phyloP scores from a whole-genome alignment of 2,888 invertebrate species.

The Tholera decimalis region DNA sequence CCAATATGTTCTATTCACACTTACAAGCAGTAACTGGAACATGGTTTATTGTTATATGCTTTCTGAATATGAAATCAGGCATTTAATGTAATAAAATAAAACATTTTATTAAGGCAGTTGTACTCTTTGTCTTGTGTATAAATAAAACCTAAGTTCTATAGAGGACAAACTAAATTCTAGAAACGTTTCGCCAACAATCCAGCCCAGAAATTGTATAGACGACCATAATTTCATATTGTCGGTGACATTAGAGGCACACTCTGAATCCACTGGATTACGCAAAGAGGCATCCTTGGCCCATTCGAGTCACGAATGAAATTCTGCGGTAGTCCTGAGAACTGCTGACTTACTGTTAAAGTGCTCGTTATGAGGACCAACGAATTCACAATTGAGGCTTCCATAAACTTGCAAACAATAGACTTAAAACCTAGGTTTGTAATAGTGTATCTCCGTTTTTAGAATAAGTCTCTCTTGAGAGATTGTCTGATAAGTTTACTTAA shows the following conservation, averaged over 20 bases:
- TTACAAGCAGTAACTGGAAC: constrained; percentile 7
- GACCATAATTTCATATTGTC: constrained; percentile 16
- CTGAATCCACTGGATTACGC: constrained; percentile 53
- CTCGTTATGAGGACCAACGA: constrained; percentile 28
- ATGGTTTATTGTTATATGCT: constrained; percentile 22
- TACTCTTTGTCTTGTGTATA: constrained; percentile 4
- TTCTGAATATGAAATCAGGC: constrained; percentile 23
- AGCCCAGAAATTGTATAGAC: constrained; percentile 15
- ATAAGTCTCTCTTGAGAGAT: constrained; percentile 12
- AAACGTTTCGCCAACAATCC: constrained; percentile 1
- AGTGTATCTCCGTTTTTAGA: constrained; percentile 7
- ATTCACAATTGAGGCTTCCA: constrained; percentile 33
- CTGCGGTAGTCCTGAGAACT: constrained; percentile 40
- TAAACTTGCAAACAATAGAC: constrained; percentile 20
- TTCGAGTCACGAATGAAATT: constrained; percentile 32
- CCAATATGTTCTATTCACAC: constrained; percentile 29
- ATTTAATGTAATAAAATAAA: constrained; percentile 31
- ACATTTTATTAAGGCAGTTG: not conserved
- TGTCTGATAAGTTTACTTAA: not conserved
- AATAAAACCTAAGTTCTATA: not conserved
- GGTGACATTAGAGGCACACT: constrained; percentile 23
- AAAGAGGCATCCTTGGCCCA: constrained; percentile 41
- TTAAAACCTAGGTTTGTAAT: constrained; percentile 11
- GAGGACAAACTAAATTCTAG: not conserved
- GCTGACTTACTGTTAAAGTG: constrained; percentile 29